Percentiles rank a stretch among this genome's conserved stretches.
These are phyloP conservation scores for Parascotia fuliginaria DNA, from an alignment of 2,888 invertebrate genomes.

Conservation along the genomic window DNA sequence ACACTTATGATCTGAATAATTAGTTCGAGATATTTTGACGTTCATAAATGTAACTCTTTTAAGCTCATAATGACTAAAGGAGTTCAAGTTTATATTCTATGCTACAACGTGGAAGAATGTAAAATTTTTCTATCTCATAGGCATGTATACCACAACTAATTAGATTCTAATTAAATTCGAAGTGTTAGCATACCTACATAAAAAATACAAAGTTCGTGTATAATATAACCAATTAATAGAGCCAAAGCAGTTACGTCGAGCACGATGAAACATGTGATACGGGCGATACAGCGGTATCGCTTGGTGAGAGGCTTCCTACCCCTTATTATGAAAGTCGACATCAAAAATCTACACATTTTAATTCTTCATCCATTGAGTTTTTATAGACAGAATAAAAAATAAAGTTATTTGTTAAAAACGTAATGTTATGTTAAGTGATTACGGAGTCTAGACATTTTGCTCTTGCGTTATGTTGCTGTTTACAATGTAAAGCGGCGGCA, in stretches of 20 bases:
- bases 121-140: constrained; percentile 6
- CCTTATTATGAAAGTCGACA: constrained; percentile 24
- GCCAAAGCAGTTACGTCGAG: constrained; percentile 21
- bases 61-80: too few species aligned
- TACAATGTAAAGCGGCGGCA: constrained; percentile 58
- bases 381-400: not conserved
- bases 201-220: constrained; percentile 29
- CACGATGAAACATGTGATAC: constrained; percentile 59
- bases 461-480: constrained; percentile 26
- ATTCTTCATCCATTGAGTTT: constrained; percentile 19
- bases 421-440: constrained; percentile 13
- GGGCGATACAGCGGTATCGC: constrained; percentile 33
- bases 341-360: not conserved
- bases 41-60: too few species aligned
- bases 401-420: not conserved
- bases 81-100: too few species aligned
- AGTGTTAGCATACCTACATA: constrained; percentile 24
- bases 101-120: not conserved
- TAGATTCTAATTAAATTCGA: constrained; percentile 36
- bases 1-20: too few species aligned
- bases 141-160: constrained; percentile 18
- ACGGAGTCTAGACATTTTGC: constrained; percentile 28
- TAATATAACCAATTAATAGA: constrained; percentile 45
- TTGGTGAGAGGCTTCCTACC: constrained; percentile 42
- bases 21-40: too few species aligned